Evolutionary conservation across 2,888 invertebrate genomes (phyloP).

Genomic region (Parapristionchus giblindavisi): DNA sequence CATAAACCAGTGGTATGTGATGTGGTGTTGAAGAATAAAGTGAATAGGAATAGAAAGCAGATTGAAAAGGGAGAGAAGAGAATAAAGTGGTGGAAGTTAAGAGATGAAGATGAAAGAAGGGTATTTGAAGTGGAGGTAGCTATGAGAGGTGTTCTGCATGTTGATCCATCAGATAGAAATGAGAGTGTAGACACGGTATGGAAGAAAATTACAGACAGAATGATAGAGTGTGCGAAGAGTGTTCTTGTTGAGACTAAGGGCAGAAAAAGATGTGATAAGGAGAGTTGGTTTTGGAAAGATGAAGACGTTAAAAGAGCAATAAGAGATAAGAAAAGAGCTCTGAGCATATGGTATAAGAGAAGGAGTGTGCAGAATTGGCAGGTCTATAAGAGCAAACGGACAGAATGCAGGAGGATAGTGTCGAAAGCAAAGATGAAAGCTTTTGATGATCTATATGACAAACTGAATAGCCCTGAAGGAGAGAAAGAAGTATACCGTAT

Average conservation of each 20-base stretch:
- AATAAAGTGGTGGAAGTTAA: slow-evolving; percentile 26
- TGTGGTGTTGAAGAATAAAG: background rate
- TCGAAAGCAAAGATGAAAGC: slow-evolving; percentile 9
- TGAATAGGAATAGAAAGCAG: too few species aligned
- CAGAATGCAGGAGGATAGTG: background rate
- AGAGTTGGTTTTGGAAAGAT: slow-evolving; percentile 18
- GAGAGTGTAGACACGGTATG: background rate
- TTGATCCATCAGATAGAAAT: background rate
- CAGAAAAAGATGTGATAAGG: background rate
- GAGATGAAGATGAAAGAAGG: background rate
- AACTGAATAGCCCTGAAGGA: slow-evolving; percentile 3
- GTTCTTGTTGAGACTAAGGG: slow-evolving; percentile 6
- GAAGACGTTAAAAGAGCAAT: background rate
- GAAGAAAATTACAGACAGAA: background rate
- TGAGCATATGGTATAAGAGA: background rate
- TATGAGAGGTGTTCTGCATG: background rate
- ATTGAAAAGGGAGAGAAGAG: too few species aligned
- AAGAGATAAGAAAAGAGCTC: slow-evolving; percentile 6
- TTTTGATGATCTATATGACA: background rate
- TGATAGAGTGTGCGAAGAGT: background rate
- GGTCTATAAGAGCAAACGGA: background rate
- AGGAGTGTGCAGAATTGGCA: background rate
- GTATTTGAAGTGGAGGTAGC: background rate
- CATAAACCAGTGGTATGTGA: slow-evolving; percentile 25
- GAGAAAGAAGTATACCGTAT: slow-evolving; percentile 9